A percentile compares a stretch with the other conserved stretches of the same genome.
phyloP scores from a whole-genome alignment of 2,888 invertebrate genomes.

The Phalera bucephala region DNA sequence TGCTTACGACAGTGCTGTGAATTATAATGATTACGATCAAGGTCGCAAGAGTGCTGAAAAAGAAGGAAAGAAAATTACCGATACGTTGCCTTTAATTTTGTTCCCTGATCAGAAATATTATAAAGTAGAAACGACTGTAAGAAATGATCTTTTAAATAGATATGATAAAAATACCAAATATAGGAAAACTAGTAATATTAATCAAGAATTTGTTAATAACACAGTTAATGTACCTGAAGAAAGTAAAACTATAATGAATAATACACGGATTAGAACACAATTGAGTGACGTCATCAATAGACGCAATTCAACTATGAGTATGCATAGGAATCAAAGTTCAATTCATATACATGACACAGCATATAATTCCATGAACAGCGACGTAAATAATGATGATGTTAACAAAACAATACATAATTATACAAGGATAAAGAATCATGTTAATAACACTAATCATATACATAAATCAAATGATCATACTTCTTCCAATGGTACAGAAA shows the following conservation, averaged over 20 bases:
- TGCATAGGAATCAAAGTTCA: too few species aligned
- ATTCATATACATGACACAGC: too few species aligned
- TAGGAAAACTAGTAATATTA: too few species aligned
- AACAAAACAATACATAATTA: background rate
- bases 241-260: too few species aligned
- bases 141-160: background rate
- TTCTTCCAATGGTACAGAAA: background rate
- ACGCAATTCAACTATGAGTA: too few species aligned
- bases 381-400: too few species aligned
- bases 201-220: too few species aligned
- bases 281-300: too few species aligned
- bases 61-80: background rate
- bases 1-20: background rate
- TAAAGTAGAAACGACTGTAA: background rate
- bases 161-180: background rate
- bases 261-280: too few species aligned
- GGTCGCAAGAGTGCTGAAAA: background rate
- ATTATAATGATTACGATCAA: background rate
- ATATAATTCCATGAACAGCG: too few species aligned
- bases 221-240: too few species aligned
- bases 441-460: too few species aligned
- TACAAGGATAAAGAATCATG: background rate
- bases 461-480: background rate
- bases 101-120: background rate
- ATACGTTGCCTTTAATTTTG: background rate